Conservation (phyloP, 1,140 invertebrate genomes). For the Plectrocnemia conspersa region DNA sequence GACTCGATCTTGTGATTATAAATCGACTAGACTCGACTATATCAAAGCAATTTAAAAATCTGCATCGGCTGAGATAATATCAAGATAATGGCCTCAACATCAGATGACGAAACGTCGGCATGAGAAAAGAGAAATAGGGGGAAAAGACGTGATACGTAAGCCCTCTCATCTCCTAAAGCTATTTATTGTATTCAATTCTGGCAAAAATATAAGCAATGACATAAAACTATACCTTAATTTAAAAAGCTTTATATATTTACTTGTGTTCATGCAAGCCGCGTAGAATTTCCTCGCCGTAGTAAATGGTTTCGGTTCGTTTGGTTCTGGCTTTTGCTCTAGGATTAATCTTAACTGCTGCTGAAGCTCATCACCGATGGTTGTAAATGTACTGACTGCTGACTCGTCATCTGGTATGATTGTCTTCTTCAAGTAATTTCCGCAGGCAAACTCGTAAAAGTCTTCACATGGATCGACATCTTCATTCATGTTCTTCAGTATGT, state of each 20-base stretch:
- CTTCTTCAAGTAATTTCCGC: conserved; percentile 68
- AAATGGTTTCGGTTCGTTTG: conserved; percentile 68
- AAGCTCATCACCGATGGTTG: conserved; percentile 72
- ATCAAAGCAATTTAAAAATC: no score
- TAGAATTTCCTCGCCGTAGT: conserved; percentile 73
- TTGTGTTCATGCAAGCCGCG: conserved; percentile 80
- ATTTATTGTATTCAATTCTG: conserved; percentile 15
- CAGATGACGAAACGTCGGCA: no score
- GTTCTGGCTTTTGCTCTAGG: conserved; percentile 62
- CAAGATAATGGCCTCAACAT: no score
- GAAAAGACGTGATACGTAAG: no score
- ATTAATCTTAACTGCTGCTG: conserved; percentile 72
- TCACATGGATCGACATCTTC: conserved; percentile 75
- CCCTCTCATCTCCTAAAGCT: no score
- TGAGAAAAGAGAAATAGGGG: no score
- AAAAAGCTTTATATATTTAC: conserved; percentile 56
- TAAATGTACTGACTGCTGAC: conserved; percentile 74
- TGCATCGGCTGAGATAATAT: no score
- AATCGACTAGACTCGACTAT: no score
- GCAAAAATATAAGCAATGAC: conserved; percentile 18
- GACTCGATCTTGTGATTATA: no score
- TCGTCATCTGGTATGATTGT: conserved; percentile 78
- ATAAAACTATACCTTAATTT: conserved; percentile 8
- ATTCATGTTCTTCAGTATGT: conserved; percentile 69
- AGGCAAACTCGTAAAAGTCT: conserved; percentile 84